Conservation (phyloP, 1,140 invertebrate genomes). For the Oncopodura yosiiana region DNA sequence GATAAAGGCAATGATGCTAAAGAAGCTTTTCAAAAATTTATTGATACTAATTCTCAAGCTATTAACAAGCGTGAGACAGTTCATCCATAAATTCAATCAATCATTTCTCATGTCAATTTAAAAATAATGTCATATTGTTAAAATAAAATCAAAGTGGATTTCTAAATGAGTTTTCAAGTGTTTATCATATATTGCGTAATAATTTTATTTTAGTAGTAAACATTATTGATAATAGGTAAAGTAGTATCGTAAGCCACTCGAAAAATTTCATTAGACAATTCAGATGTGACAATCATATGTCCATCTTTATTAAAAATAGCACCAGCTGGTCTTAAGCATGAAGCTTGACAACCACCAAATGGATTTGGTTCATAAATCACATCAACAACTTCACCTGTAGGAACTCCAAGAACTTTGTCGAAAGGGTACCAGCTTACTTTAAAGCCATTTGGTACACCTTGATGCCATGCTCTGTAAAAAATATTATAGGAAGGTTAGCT, state of each 20-base stretch:
- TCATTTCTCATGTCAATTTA: no score
- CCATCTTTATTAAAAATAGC: constrained; percentile 23
- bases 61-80: no score
- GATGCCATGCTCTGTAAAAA: no score
- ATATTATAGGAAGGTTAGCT: not conserved
- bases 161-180: no score
- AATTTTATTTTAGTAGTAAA: no score
- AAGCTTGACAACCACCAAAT: not conserved
- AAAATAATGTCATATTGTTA: no score
- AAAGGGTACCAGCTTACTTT: constrained; percentile 13
- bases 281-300: constrained; percentile 21
- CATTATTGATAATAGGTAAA: not conserved
- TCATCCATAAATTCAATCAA: no score
- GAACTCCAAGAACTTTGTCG: not conserved
- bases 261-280: constrained; percentile 13
- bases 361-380: constrained; percentile 18
- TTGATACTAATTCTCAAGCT: no score
- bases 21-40: no score
- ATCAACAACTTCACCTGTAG: constrained; percentile 17
- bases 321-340: constrained; percentile 26
- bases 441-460: constrained; percentile 9
- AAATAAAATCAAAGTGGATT: no score
- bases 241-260: constrained; percentile 9
- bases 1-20: no score
- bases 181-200: no score